Base-by-base conservation (phyloP, 2,797 vertebrate genomes). In the Chiroxiphia lanceolata region DNA sequence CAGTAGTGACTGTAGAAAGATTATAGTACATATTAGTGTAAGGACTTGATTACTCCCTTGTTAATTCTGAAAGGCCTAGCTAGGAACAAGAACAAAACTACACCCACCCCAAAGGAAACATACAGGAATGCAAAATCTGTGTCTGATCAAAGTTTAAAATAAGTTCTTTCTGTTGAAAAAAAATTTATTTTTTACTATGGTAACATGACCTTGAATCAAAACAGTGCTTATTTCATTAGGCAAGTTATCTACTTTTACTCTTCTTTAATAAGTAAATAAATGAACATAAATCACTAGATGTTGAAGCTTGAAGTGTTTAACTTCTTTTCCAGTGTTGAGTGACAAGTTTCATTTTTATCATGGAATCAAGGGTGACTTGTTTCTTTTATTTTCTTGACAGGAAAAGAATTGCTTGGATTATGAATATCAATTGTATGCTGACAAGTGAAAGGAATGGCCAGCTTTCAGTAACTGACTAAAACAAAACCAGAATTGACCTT, bases 391-490 rank as follows among this genome's bases (percentile, higher is more conserved):
- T 15, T 95, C 76, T 89, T 94, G 94, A 93, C 89, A 97, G 89
- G 72, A 95, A 87, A 95, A 92, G 68, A 95, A 91, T 94, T 95
- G 89, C 97, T 89, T 93, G 86, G 83, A 79, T 98, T 98, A 97
- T 96, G 97, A 98, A 95, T 95, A 97, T 92, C 96, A 97, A 80
- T 65, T 96, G 75, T 29, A 26, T 93, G 90, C 92, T 97, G 96
- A 98, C 95, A 97, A 96, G 93, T 97, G 96, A 98, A 94, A 93
- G 95, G 96, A 79, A 45, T 50, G 59, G 10, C 16, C 82, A 94
- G 34, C 42, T 77, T 93, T 94, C 72, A 93, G 36, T 69, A 88
- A 85, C 65, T 89, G 87, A 88, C 60, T 95, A 63, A 93, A 97
- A 94, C 70, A 95, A 96, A 96, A 93, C 33, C 44, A 53, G 68